Evolutionary conservation across 2,888 invertebrate genomes (phyloP), one percentile per base, ranked within the genome.

Genomic region (Horisme vitalbata): DNA sequence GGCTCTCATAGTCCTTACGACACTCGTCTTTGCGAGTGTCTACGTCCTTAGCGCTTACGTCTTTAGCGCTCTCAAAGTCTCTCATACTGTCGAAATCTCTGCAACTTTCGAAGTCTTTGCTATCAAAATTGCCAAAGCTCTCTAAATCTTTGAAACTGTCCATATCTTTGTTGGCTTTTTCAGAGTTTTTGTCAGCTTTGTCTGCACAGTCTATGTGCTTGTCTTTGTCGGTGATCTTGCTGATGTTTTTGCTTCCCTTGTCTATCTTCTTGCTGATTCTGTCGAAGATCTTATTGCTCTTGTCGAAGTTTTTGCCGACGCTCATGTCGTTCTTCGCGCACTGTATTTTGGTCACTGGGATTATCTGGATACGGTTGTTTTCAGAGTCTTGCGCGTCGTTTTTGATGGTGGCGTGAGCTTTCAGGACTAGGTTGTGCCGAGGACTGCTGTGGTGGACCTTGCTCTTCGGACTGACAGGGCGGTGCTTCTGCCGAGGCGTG

Each of bases 291-390:
- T 28, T 28, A 9, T 39, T 23, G 1, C 9, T 41, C 3, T 24
- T 38, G 21, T n/a, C 9, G 6, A 11, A 7, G 12, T 35, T 44
- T 27, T 23, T 15, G 38, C 20, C 18, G 28, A 12, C 11, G 4
- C 7, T 32, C 23, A 12, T 24, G 8, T 53, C 53, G 30, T 58
- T 64, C 21, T 52, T 60, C 8, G 59, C 57, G 34, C 59, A 63
- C 10, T 61, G 60, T 46, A 68, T 56, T 10, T 55, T 59, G 15
- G 56, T 53, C 0, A 60, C 51, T 0, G 71, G 63, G 0, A 51
- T 48, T 3, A 63, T 8, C 12, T 56, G 46, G 2, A 50, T 14
- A 6, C 38, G 36, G 3, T 31, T 43, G 4, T n/a, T 14, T 10
- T 41, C 34, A 1, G 41, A 5, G 1, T 57, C 54, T 1, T 15